Percentiles rank a stretch among this genome's conserved stretches.
These are phyloP conservation scores for Trichopoda pennipes DNA, from an alignment of 2,888 invertebrate species.

Conservation along the genomic window DNA sequence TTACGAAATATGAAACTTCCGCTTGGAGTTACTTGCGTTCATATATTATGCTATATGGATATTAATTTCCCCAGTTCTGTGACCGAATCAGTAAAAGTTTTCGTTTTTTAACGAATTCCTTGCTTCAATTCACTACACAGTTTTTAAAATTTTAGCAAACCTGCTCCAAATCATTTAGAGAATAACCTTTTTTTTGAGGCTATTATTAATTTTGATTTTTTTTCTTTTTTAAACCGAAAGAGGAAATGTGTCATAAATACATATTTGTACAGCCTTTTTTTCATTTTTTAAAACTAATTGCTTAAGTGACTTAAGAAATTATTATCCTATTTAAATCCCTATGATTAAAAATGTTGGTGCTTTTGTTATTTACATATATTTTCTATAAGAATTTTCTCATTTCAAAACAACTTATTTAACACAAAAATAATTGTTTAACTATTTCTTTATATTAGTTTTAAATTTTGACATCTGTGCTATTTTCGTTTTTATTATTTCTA, in stretches of 20 bases:
- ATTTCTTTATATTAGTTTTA: slow-evolving; percentile 21
- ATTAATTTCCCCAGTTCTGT: no score
- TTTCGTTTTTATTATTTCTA: slow-evolving; percentile 49
- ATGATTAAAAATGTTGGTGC: slow-evolving; percentile 36
- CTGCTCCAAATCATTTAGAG: background rate
- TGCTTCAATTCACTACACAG: no score
- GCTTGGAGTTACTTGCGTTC: no score
- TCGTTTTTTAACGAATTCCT: background rate
- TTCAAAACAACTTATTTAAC: background rate
- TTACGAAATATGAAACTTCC: no score
- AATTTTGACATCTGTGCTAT: slow-evolving; percentile 40
- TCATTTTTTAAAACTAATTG: slow-evolving; percentile 9
- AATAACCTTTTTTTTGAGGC: no score
- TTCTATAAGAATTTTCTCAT: slow-evolving; percentile 14
- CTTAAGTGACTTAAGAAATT: background rate
- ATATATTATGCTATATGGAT: no score
- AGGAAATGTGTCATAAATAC: no score
- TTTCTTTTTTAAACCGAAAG: no score
- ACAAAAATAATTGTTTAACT: background rate
- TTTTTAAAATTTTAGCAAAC: no score
- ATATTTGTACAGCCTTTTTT: background rate
- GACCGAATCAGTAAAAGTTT: background rate
- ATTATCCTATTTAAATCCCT: slow-evolving; percentile 12
- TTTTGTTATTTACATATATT: slow-evolving; percentile 27
- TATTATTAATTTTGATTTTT: no score